Evolutionary conservation across 2,888 invertebrate genomes (phyloP).

Genomic region (Pyrochroa serraticornis): DNA sequence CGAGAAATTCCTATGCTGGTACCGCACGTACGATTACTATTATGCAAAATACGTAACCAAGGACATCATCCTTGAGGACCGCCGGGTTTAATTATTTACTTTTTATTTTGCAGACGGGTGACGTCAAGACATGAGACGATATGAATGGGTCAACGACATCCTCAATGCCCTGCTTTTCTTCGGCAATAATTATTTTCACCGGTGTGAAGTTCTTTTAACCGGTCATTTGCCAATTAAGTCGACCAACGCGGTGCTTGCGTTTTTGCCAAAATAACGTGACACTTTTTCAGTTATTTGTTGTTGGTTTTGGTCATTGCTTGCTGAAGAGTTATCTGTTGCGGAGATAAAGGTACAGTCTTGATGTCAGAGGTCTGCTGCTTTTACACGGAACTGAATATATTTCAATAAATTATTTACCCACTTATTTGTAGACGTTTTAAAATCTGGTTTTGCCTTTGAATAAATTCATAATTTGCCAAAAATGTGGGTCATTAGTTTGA

Average conservation of each 20-base stretch:
- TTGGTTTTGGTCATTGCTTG: no score
- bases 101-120: slow-evolving; percentile 20
- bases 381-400: background rate
- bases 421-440: background rate
- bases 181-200: slow-evolving; percentile 11
- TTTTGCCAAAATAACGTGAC: no score
- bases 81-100: slow-evolving; percentile 9
- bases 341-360: background rate
- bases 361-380: background rate
- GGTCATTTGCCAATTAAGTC: slow-evolving; percentile 1
- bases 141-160: slow-evolving; percentile 26
- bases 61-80: slow-evolving; percentile 21
- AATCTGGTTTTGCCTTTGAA: background rate
- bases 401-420: background rate
- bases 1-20: slow-evolving; percentile 3
- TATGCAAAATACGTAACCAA: slow-evolving; percentile 20
- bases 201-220: slow-evolving; percentile 5
- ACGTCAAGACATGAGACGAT: slow-evolving; percentile 14
- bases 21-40: slow-evolving; percentile 14
- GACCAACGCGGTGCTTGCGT: background rate
- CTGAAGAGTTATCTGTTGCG: no score
- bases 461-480: background rate
- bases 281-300: no score
- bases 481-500: slow-evolving; percentile 1
- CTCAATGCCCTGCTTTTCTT: slow-evolving; percentile 24